Evolutionary conservation across 1,140 invertebrate genomes (phyloP).

Genomic region (Chrysomallon squamiferum): DNA sequence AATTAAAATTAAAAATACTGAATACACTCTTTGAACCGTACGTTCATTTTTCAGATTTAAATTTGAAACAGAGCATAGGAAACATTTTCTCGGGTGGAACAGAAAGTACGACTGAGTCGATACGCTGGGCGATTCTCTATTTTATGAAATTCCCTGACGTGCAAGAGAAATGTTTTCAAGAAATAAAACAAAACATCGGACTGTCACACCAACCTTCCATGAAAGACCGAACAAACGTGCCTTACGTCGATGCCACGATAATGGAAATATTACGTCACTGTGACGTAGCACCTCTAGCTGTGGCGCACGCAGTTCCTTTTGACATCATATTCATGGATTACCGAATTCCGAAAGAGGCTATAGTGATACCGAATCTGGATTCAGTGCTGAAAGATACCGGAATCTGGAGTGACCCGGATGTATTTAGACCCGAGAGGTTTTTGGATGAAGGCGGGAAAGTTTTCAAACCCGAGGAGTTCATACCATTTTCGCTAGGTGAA

Average conservation of each 20-base stretch:
- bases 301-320: conserved; percentile 49
- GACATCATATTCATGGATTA: conserved; percentile 49
- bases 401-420: conserved; percentile 72
- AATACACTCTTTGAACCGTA: too few species aligned
- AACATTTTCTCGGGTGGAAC: conserved; percentile 36
- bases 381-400: conserved; percentile 45
- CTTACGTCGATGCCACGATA: conserved; percentile 31
- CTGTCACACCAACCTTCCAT: conserved; percentile 12
- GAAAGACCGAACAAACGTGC: conserved; percentile 15
- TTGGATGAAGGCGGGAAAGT: conserved; percentile 32
- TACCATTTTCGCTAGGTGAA: conserved; percentile 25
- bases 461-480: conserved; percentile 5
- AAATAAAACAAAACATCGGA: conserved; percentile 72
- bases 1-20: too few species aligned
- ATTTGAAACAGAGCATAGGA: conserved; percentile 9
- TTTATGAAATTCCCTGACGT: conserved; percentile 77
- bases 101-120: conserved; percentile 29
- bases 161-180: conserved; percentile 80
- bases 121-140: conserved; percentile 79
- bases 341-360: conserved; percentile 44
- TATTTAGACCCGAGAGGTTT: conserved; percentile 73
- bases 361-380: conserved; percentile 49
- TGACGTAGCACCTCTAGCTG: conserved; percentile 52
- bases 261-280: conserved; percentile 26
- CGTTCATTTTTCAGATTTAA: conserved; percentile 1